phyloP scores from a whole-genome alignment of 2,113 vertebrate genomes.

The Rhinolophus sinicus region DNA sequence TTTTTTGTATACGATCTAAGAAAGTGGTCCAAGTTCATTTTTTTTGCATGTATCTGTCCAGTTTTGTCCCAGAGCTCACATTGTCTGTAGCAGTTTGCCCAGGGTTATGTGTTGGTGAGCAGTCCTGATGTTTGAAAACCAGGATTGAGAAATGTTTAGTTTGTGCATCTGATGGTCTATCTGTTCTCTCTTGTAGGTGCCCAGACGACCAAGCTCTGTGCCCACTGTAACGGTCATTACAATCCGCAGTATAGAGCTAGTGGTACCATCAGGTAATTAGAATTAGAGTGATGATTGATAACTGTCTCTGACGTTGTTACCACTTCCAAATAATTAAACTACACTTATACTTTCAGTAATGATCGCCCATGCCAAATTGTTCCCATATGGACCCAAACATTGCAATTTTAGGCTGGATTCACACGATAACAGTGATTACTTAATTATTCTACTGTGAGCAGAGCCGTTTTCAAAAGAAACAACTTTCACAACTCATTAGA shows the following conservation, averaged over 20 bases:
- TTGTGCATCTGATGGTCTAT: background rate
- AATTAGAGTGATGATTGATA: constrained; percentile 25
- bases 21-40: background rate
- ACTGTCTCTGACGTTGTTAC: background rate
- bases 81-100: background rate
- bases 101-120: background rate
- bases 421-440: constrained; percentile 4
- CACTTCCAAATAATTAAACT: constrained; percentile 52
- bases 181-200: background rate
- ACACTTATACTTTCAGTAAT: constrained; percentile 50
- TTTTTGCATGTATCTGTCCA: background rate
- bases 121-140: background rate
- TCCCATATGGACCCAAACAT: constrained; percentile 7
- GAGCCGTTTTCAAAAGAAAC: constrained; percentile 45
- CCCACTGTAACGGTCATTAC: background rate
- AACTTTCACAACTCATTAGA: constrained; percentile 24
- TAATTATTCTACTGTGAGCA: constrained; percentile 12
- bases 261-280: background rate
- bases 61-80: background rate
- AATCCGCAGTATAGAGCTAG: background rate
- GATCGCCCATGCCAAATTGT: constrained; percentile 27
- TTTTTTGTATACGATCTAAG: background rate
- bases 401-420: constrained; percentile 25
- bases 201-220: background rate
- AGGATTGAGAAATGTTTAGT: background rate